Evolutionary conservation across 2,113 vertebrate genomes (phyloP), one percentile per base, ranked within the genome.

Genomic region (Myiagra hebetior): DNA sequence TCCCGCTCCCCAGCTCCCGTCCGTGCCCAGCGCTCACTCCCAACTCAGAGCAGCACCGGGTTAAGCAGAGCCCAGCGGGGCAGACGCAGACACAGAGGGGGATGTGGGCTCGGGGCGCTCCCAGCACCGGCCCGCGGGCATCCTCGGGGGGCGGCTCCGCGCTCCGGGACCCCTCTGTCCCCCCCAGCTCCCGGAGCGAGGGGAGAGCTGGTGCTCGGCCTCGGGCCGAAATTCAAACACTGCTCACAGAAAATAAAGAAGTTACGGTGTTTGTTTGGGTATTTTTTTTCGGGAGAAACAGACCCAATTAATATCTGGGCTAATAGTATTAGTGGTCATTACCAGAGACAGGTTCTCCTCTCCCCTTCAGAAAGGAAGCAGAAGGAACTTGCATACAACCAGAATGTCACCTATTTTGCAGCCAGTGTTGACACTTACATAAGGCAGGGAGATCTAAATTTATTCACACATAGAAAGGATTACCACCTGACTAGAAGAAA

Each of bases 1-100:
- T 21, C 9, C 30, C 6, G 8, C 47, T 46, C 2, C 42, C 3
- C 46, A 18, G 35, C 37, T 31, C 2, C 6, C 2, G 26, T 3
- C 44, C 2, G n/a, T 1, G 70, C 52, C 76, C 3, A 31, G 50
- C 7, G 15, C 56, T 28, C 35, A 0, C 3, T 52, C 33, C 20
- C 75, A 24, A 1, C 1, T 1, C 47, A 4, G 18, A 21, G 63
- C 69, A 2, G 2, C 24, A 0, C 23, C 0, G 63, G 15, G 12
- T 16, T 6, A 1, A 30, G 44, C 5, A 4, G 11, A 42, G 1
- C 21, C 0, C 4, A 28, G 35, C 18, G 73, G 64, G 35, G 8
- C 28, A 12, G 31, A 3, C 28, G 8, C 28, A 12, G 31, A 3
- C 28, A 2, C 55, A 10, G 68, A 0, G 14, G 8, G 5, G 2